Conservation (phyloP, 2,113 vertebrate genomes). For the Baryphthengus martii region DNA sequence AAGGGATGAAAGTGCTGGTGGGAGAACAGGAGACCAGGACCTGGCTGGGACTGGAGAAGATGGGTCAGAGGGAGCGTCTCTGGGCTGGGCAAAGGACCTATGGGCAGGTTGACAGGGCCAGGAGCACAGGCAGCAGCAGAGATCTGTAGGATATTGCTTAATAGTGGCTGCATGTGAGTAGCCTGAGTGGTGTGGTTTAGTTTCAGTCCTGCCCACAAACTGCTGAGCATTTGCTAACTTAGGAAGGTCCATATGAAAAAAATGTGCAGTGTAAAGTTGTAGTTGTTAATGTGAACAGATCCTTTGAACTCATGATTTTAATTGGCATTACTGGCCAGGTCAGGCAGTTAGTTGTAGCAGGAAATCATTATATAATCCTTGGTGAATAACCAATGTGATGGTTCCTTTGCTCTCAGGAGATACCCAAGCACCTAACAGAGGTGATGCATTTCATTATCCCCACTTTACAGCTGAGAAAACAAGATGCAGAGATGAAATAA, state of each 20-base stretch:
- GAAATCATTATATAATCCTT: background rate
- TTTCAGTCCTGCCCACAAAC: background rate
- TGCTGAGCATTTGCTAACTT: background rate
- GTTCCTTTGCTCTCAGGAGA: background rate
- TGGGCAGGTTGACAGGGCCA: background rate
- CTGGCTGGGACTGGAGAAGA: background rate
- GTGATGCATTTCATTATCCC: background rate
- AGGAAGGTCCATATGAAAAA: background rate
- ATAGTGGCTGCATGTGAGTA: background rate
- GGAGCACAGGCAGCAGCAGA: background rate
- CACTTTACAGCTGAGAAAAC: conserved; percentile 22
- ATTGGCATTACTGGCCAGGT: background rate
- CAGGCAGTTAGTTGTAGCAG: background rate
- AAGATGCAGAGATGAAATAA: background rate
- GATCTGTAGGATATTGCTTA: background rate
- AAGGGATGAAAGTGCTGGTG: background rate
- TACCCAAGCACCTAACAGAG: background rate
- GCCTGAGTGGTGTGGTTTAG: background rate
- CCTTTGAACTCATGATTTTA: background rate
- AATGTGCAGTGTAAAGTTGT: background rate
- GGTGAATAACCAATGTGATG: background rate
- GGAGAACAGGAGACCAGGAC: background rate
- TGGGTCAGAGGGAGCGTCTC: background rate
- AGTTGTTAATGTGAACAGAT: background rate
- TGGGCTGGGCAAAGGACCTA: background rate